Conservation (phyloP, 2,888 invertebrate genomes). For the Apotomis capreana region DNA sequence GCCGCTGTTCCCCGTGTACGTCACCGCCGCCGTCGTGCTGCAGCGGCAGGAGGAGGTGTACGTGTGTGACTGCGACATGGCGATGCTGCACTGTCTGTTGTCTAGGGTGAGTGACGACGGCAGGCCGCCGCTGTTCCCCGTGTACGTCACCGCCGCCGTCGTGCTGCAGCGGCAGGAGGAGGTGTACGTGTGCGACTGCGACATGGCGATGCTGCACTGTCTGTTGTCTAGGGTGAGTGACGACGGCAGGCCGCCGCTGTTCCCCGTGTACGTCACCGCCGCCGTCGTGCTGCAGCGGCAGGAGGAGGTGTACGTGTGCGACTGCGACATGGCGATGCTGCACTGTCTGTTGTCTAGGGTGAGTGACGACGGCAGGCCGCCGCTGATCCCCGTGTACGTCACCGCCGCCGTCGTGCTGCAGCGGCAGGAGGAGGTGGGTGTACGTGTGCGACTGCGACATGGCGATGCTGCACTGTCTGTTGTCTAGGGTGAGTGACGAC, state of each 20-base stretch:
- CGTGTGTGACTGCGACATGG: conserved; percentile 94
- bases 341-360: conserved; percentile 91
- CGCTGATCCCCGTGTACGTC: not conserved
- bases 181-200: conserved; percentile 90
- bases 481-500: conserved; percentile 85
- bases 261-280: conserved; percentile 89
- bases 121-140: conserved; percentile 83
- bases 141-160: conserved; percentile 95
- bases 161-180: conserved; percentile 87
- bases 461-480: conserved; percentile 91
- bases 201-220: conserved; percentile 94
- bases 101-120: conserved; percentile 83
- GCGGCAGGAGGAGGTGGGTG: conserved; percentile 86
- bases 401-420: conserved; percentile 80
- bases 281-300: conserved; percentile 89
- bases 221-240: conserved; percentile 86
- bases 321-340: conserved; percentile 95
- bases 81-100: conserved; percentile 89
- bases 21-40: conserved; percentile 93
- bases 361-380: conserved; percentile 42
- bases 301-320: conserved; percentile 87
- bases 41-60: conserved; percentile 87
- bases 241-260: conserved; percentile 52
- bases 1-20: conserved; percentile 82
- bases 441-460: conserved; percentile 93